Conservation (phyloP, 2,113 vertebrate species). For the Anarrhichthys ocellatus region DNA sequence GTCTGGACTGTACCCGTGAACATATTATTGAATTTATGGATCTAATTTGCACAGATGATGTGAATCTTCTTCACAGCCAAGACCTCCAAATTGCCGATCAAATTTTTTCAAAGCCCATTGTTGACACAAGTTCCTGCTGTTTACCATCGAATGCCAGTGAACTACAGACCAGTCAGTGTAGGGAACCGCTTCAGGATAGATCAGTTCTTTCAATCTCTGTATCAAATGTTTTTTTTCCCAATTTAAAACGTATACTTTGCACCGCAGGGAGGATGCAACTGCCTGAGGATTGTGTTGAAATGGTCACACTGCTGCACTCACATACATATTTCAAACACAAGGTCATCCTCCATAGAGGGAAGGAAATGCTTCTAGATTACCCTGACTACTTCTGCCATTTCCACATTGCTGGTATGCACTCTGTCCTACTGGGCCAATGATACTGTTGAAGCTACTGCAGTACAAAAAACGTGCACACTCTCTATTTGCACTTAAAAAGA, state of each 20-base stretch:
- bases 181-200: neutral
- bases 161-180: neutral
- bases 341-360: constrained; percentile 11
- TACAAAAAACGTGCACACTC: neutral
- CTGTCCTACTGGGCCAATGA: constrained; percentile 30
- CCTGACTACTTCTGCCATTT: constrained; percentile 35
- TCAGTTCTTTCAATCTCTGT: constrained; percentile 10
- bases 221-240: constrained; percentile 16
- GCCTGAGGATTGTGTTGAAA: constrained; percentile 17
- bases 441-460: constrained; percentile 3
- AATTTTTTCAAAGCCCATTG: constrained; percentile 11
- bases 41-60: constrained; percentile 13
- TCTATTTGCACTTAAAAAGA: neutral
- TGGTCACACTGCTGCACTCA: neutral
- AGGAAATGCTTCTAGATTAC: constrained; percentile 33
- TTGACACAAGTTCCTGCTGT: neutral
- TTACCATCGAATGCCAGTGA: neutral
- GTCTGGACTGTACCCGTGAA: constrained; percentile 39
- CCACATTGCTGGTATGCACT: constrained; percentile 16
- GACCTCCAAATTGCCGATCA: constrained; percentile 1
- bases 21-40: constrained; percentile 1
- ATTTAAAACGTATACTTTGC: constrained; percentile 37
- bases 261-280: constrained; percentile 23
- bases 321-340: constrained; percentile 23
- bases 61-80: constrained; percentile 1